Evolutionary conservation across 23 tunicate species (phyloP).

Genomic region (Diplosoma virens): DNA sequence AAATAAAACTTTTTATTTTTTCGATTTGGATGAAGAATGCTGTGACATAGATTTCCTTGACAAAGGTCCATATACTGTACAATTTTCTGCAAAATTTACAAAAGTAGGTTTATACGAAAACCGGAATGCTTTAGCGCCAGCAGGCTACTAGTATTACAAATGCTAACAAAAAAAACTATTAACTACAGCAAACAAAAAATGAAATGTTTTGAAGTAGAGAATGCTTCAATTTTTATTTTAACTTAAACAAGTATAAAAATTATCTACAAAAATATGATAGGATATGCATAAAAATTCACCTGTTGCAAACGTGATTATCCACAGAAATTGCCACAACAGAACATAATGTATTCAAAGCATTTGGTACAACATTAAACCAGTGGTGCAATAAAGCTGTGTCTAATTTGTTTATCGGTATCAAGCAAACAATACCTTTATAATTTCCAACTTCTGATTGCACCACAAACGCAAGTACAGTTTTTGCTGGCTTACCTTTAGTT

Average conservation of each 20-base stretch:
- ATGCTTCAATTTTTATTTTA: too few species aligned
- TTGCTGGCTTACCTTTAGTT: slow-evolving; percentile 6
- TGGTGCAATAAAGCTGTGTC: neutral
- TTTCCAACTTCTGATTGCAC: neutral
- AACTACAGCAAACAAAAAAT: too few species aligned
- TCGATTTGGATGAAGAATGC: slow-evolving; percentile 12
- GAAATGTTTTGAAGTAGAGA: too few species aligned
- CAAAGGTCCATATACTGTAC: too few species aligned
- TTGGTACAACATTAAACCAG: slow-evolving; percentile 10
- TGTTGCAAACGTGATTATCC: slow-evolving; percentile 17
- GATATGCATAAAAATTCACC: neutral
- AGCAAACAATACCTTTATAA: slow-evolving; percentile 7
- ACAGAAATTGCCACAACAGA: slow-evolving; percentile 9
- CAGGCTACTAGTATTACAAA: too few species aligned
- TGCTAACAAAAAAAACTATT: too few species aligned
- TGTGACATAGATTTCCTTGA: too few species aligned
- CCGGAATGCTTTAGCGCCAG: too few species aligned
- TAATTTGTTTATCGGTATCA: slow-evolving; percentile 1
- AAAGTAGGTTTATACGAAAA: too few species aligned
- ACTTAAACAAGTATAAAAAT: too few species aligned
- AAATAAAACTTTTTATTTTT: neutral
- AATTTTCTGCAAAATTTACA: too few species aligned
- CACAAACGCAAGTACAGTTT: slow-evolving; percentile 8
- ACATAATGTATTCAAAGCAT: neutral
- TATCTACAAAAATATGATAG: too few species aligned